Conservation (phyloP, 1,140 invertebrate species). For the Drosophila insularis region DNA sequence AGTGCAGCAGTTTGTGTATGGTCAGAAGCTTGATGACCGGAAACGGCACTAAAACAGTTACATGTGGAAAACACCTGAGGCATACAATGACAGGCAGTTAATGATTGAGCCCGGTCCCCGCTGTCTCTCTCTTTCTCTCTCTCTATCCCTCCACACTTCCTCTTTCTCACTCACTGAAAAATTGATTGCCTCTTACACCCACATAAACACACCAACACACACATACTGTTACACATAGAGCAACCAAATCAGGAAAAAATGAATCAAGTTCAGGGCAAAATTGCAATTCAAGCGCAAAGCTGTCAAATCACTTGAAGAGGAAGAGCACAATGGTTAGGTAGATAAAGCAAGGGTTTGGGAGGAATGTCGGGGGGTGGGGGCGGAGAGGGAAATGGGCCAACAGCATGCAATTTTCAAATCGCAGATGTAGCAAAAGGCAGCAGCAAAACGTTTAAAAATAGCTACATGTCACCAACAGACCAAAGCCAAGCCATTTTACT, state of each 20-base stretch:
- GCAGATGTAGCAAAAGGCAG: slow-evolving; percentile 43
- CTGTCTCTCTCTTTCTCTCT: neutral
- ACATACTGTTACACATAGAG: slow-evolving; percentile 16
- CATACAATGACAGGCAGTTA: slow-evolving; percentile 16
- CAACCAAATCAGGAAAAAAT: slow-evolving; percentile 42
- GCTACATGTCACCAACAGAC: slow-evolving; percentile 66
- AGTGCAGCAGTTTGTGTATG: slow-evolving; percentile 30
- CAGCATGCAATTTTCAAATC: slow-evolving; percentile 65
- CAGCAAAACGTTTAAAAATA: slow-evolving; percentile 66
- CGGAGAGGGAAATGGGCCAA: slow-evolving; percentile 56
- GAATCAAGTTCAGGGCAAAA: slow-evolving; percentile 61
- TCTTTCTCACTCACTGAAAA: slow-evolving; percentile 32
- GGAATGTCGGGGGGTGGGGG: neutral
- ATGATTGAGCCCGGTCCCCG: slow-evolving; percentile 4
- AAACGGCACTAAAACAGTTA: slow-evolving; percentile 62
- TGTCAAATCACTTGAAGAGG: slow-evolving; percentile 50
- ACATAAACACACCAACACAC: slow-evolving; percentile 35
- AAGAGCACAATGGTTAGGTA: slow-evolving; percentile 7
- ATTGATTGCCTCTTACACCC: slow-evolving; percentile 66
- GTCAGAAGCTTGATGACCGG: slow-evolving; percentile 70
- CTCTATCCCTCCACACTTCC: neutral
- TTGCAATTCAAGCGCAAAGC: slow-evolving; percentile 74
- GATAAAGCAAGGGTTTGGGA: neutral
- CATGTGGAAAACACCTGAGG: slow-evolving; percentile 66
- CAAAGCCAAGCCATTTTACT: slow-evolving; percentile 40